Base-by-base conservation (phyloP, 2,888 invertebrate species). In the Trichopoda pennipes region DNA sequence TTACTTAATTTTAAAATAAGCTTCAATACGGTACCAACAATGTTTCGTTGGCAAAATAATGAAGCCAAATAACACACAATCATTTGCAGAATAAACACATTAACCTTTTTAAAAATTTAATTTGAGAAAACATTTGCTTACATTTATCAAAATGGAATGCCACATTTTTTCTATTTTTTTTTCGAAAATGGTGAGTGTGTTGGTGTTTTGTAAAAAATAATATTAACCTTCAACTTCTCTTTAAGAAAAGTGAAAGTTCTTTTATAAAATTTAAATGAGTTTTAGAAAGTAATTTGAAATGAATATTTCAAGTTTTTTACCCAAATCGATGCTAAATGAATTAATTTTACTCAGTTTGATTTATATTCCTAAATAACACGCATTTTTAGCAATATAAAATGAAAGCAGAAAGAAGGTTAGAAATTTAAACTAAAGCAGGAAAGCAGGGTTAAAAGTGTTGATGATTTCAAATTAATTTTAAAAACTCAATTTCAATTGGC, bases 381-480 rank as follows among this genome's bases (percentile, higher is more conserved):
- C 64, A 49, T 64, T 74, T 49, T 1, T 19, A n/a, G 17, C 14
- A 35, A 64, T 12, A 35, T 4, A 47, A 55, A 55, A 35, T 2
- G 8, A 44, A 53, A 68, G 38, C 12, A 32, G 16, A 72, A 61
- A 16, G 42, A 61, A 74, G 61, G 38, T 38, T 44, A 44, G 47
- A 61, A 23, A n/a, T 35, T 9, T 16, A 35, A 51, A 21, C n/a
- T 7, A 66, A 73, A 73, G 58, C 23, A 19, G 56, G 63, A 66
- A 73, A 73, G 58, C 23, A 19, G 56, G 63, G 61, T 77, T 81
- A 77, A 72, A 73, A 68, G 68, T 61, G 72, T 77, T 81, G 77
- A 77, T 74, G 77, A 74, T 81, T 81, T 64, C 68, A 81, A 81
- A 81, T 81, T 78, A 78, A 81, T 78, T 81, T 78, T 63, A 63